phyloP scores from a whole-genome alignment of 2,888 invertebrate species.

The Elegia similella region DNA sequence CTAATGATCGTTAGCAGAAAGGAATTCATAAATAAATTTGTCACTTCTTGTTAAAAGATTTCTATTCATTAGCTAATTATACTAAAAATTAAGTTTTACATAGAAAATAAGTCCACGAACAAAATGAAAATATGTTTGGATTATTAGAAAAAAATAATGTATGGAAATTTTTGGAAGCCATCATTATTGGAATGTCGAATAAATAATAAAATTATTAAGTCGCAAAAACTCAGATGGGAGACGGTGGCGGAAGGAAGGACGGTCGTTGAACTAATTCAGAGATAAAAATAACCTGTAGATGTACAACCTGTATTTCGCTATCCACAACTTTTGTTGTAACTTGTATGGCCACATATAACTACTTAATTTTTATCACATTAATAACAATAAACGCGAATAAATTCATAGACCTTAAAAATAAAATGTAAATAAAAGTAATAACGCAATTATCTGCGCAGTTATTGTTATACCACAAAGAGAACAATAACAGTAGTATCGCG shows the following conservation, averaged over 20 bases:
- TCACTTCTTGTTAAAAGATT: not conserved
- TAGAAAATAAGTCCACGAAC: not conserved
- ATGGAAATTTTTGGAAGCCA: not conserved
- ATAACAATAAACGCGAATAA: not conserved
- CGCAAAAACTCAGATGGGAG: conserved; percentile 31
- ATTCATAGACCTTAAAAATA: not conserved
- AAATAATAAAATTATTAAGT: conserved; percentile 8
- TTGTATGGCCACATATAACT: not conserved
- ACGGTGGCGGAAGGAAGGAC: conserved; percentile 63
- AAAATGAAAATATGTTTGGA: no score
- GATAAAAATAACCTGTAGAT: conserved; percentile 3
- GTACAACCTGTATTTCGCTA: not conserved
- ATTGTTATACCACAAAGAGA: not conserved
- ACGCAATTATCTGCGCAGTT: not conserved
- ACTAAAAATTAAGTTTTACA: not conserved
- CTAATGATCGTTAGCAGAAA: not conserved
- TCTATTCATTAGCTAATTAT: not conserved
- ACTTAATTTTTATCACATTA: not conserved
- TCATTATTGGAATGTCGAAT: not conserved
- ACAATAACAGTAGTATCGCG: not conserved
- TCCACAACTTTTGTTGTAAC: not conserved
- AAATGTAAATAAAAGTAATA: not conserved
- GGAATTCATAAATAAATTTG: not conserved
- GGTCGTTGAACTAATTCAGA: conserved; percentile 44
- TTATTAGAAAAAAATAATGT: not conserved